Evolutionary conservation across 2,797 vertebrate species (phyloP), one percentile per base, ranked within the genome.

Genomic region (Florisuga fusca): DNA sequence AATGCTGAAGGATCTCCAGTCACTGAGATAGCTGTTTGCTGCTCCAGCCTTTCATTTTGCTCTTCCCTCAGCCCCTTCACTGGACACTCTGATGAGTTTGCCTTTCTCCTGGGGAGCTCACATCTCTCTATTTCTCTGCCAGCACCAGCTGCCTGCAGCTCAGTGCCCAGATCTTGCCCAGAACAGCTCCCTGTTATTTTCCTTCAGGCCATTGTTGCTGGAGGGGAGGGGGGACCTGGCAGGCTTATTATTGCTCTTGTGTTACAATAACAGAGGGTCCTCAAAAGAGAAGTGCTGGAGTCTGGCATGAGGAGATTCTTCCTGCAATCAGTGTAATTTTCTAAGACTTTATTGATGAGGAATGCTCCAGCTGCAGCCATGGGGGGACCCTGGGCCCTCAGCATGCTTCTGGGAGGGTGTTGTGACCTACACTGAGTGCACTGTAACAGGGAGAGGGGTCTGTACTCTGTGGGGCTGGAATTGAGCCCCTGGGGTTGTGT

Each of bases 111-210:
- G 18, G 31, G 79, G 53, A 90, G 48, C 77, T 86, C 76, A 34
- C 6, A 2, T 58, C 51, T 57, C 67, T 12, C 1, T 16, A 18
- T 45, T 55, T 88, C 87, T 33, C 33, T 89, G 93, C 95, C 89
- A 90, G 90, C 92, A 51, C 33, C 94, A 94, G 90, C 95, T 93
- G 93, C 77, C 57, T 22, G 26, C 55, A 53, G 69, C 85, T 80
- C 68, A 2, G 5, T 5, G 48, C 71, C 86, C 55, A 7, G 10
- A 8, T 31, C 4, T 53, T 78, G 75, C 91, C 86, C n/a, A n/a
- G n/a, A n/a, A n/a, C n/a, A 78, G 64, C 90, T 84, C 76, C 88
- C 62, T 48, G 71, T 46, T 74, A 19, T 78, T 83, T 79, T 59
- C 66, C 69, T 71, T 43, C n/a, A 29, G 59, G 50, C 89, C 51